phyloP scores from a whole-genome alignment of 2,888 invertebrate species.

The Volucella bombylans region DNA sequence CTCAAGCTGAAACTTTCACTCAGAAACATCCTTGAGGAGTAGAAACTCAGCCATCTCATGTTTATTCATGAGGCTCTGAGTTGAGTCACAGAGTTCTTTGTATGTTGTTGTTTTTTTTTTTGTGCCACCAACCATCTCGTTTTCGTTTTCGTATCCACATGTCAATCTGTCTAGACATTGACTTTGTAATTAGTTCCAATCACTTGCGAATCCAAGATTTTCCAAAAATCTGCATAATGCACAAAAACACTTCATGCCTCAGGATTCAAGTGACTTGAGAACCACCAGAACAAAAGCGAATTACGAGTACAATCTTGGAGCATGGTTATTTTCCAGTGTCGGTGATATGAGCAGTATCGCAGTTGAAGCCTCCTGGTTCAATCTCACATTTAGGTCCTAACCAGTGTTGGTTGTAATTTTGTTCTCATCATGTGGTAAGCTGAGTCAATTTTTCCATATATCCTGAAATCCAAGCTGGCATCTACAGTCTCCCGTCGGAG shows the following conservation, averaged over 20 bases:
- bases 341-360: too few relatives aligned
- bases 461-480: conserved; percentile 22
- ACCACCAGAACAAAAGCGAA: too few relatives aligned
- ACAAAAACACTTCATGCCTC: neutral
- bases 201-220: conserved; percentile 30
- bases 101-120: conserved; percentile 1
- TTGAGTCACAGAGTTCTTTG: too few relatives aligned
- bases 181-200: conserved; percentile 50
- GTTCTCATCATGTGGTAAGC: conserved; percentile 39
- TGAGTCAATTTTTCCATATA: conserved; percentile 46
- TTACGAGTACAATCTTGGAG: too few relatives aligned
- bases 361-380: conserved; percentile 3
- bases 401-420: conserved; percentile 7
- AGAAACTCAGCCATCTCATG: neutral
- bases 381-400: conserved; percentile 1
- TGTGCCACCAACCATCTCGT: neutral
- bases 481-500: conserved; percentile 11
- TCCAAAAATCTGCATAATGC: conserved; percentile 41
- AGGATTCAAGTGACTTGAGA: neutral
- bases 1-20: too few relatives aligned
- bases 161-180: conserved; percentile 32
- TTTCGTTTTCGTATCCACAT: neutral
- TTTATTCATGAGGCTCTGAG: conserved; percentile 39
- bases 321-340: too few relatives aligned
- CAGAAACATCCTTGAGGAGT: too few relatives aligned